These are phyloP conservation scores for Hippocampus abdominalis DNA, from an alignment of 2,113 vertebrate species.

Conservation along the genomic window DNA sequence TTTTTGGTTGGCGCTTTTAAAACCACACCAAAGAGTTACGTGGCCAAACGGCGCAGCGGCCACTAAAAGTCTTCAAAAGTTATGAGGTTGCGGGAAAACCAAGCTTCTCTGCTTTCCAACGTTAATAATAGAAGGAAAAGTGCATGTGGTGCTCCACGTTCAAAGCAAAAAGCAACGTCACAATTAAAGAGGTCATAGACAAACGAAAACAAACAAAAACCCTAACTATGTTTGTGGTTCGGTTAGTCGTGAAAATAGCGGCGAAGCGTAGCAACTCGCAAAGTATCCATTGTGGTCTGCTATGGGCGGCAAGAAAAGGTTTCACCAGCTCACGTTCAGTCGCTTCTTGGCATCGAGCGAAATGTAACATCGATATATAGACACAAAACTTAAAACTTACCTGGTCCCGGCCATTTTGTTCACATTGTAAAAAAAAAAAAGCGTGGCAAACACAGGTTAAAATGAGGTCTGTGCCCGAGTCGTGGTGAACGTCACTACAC, in stretches of 20 bases:
- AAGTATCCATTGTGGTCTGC: neutral
- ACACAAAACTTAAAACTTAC: slow-evolving; percentile 31
- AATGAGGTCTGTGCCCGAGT: neutral
- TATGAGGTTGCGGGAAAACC: neutral
- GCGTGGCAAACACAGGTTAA: neutral
- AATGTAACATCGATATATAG: neutral
- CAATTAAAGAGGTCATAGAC: neutral
- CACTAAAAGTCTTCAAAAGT: neutral
- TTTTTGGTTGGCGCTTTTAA: slow-evolving; percentile 28
- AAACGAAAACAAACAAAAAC: neutral
- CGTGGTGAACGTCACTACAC: neutral
- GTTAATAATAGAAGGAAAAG: neutral
- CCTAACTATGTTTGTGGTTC: neutral
- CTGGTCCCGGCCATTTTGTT: slow-evolving; percentile 70
- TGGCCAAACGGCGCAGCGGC: slow-evolving; percentile 9
- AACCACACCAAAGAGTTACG: slow-evolving; percentile 46
- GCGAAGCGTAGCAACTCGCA: neutral
- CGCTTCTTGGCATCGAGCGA: neutral
- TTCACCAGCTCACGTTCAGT: slow-evolving; percentile 1
- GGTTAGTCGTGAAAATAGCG: neutral
- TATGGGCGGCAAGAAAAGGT: slow-evolving; percentile 25
- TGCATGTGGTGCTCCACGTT: neutral
- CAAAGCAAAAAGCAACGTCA: neutral
- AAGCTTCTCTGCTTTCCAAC: neutral
- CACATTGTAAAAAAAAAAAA: slow-evolving; percentile 71